These are phyloP conservation scores for Merops nubicus DNA, from an alignment of 2,113 vertebrate genomes.

Conservation along the genomic window DNA sequence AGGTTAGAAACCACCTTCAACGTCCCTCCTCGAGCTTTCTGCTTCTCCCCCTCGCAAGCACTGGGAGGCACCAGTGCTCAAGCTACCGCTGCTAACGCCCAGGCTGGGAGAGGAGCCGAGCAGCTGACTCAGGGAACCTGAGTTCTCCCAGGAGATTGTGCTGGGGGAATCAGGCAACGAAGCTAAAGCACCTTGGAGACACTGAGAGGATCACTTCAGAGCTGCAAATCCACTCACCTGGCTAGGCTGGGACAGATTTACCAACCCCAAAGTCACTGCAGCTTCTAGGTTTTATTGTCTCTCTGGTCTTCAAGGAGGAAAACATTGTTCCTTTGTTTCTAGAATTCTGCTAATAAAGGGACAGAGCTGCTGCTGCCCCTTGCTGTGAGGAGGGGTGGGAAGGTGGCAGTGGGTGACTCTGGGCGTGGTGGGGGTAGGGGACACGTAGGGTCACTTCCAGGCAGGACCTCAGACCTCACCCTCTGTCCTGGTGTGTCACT, in stretches of 20 bases:
- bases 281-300: neutral
- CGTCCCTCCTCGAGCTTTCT: neutral
- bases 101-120: neutral
- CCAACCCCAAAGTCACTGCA: neutral
- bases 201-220: neutral
- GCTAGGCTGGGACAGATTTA: neutral
- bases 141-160: neutral
- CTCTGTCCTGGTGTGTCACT: no score
- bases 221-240: neutral
- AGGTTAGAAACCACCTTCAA: fast-evolving
- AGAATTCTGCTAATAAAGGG: neutral
- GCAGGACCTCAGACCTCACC: neutral
- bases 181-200: neutral
- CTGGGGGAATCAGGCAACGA: neutral
- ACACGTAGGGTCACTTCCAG: fast-evolving
- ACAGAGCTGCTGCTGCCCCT: neutral
- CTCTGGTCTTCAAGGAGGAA: fast-evolving
- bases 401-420: neutral
- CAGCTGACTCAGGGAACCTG: neutral
- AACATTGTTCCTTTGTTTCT: neutral
- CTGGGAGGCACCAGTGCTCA: constrained; percentile 44
- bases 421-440: neutral
- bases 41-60: neutral
- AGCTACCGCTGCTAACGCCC: neutral
- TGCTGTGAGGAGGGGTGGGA: neutral